Evolutionary conservation across 2,888 invertebrate genomes (phyloP), one percentile per base, ranked within the genome.

Genomic region (Venustoraphidia nigricollis): DNA sequence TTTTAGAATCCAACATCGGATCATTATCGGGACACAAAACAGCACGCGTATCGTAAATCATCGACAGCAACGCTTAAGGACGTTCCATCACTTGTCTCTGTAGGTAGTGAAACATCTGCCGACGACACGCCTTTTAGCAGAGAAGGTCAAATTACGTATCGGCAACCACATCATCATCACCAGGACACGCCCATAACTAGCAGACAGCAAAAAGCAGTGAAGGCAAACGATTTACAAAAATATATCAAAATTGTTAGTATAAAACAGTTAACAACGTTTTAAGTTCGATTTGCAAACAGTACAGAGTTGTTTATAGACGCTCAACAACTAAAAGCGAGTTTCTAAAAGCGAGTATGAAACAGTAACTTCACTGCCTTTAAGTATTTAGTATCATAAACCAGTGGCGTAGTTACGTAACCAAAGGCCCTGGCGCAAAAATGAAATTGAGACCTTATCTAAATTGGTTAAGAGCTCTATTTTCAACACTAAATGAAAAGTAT

Each of bases 171-270:
- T 9, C 14, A n/a, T 1, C n/a, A 35, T 9, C n/a, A n/a, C n/a
- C 17, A 61, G 8, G 64, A 69, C 41, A 64, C 64, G 9, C 66
- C 66, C 3, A 45, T 65, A 17, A 62, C 59, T n/a, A 63, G 59
- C 52, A 63, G 59, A 54, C 43, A 45, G 10, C 53, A 54, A 10
- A 53, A 48, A 41, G 53, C 41, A n/a, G 53, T 51, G 46, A 59
- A 62, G 1, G 68, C 65, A 47, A 64, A 63, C 47, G 70, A 72
- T 54, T 59, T 73, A 14, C 66, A 67, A 50, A 69, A 66, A 59
- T 73, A 70, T 52, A 66, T 73, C 38, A 65, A 68, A 61, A 65
- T 71, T 69, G 72, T 71, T 50, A 45, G 44, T 40, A 45, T 17
- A 44, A 38, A 10, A 35, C 10, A 10, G 9, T 42, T 47, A 17